phyloP scores from a whole-genome alignment of 2,113 vertebrate species.

The Columbina picui region DNA sequence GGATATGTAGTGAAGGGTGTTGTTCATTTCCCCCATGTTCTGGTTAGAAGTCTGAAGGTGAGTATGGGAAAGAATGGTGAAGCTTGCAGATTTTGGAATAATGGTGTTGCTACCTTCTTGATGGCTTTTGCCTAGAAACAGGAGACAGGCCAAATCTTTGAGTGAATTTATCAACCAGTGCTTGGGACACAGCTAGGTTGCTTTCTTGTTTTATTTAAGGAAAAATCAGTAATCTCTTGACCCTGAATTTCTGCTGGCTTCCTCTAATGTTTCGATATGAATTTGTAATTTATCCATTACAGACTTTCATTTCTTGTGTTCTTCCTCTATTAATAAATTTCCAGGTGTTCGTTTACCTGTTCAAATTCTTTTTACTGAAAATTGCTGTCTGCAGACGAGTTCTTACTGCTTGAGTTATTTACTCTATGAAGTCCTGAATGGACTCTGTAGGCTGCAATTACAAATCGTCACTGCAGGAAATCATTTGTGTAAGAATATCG shows the following conservation, averaged over 20 bases:
- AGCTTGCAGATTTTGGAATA: background rate
- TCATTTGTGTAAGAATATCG: background rate
- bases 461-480: background rate
- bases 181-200: background rate
- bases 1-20: background rate
- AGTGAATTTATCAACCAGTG: background rate
- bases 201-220: background rate
- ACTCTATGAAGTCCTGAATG: background rate
- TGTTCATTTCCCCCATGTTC: background rate
- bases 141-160: background rate
- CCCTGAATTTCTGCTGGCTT: background rate
- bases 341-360: background rate
- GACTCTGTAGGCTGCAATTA: background rate
- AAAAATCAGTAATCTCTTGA: background rate
- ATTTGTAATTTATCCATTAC: background rate
- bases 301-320: background rate
- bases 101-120: background rate
- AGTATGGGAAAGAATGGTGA: background rate
- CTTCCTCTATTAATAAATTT: background rate
- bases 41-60: background rate
- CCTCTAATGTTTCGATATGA: background rate
- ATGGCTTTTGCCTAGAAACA: background rate
- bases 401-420: background rate
- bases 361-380: background rate
- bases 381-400: background rate